Percentiles rank a stretch among this genome's conserved stretches.
Evolutionary conservation across 2,113 vertebrate genomes (phyloP).

Genomic region (Todiramphus saurophagus): DNA sequence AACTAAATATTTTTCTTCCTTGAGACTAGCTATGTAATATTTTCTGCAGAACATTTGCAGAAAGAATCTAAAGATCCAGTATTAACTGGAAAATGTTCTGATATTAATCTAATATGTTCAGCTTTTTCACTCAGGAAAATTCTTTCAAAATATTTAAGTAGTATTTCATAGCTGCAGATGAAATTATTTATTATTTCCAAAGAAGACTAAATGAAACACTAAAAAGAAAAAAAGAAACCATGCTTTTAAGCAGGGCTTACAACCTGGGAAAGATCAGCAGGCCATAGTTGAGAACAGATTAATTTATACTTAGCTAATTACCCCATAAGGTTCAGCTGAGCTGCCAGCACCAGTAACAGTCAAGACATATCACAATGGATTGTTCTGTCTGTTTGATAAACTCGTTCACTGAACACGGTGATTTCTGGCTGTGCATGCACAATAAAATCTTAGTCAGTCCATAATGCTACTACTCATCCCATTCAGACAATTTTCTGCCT

Average conservation of each 20-base stretch:
- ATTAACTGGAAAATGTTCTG: neutral
- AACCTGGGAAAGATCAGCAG: slow-evolving; percentile 5
- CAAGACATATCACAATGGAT: slow-evolving; percentile 37
- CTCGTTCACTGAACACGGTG: neutral
- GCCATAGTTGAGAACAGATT: slow-evolving; percentile 26
- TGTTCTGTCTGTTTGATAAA: slow-evolving; percentile 44
- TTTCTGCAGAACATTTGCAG: slow-evolving; percentile 44
- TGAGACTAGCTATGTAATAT: slow-evolving; percentile 29
- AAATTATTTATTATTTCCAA: neutral
- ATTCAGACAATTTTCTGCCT: neutral
- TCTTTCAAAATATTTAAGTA: slow-evolving; percentile 7
- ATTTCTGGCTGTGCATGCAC: slow-evolving; percentile 7
- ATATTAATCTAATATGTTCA: neutral
- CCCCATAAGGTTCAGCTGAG: slow-evolving; percentile 16
- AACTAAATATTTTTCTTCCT: slow-evolving; percentile 57
- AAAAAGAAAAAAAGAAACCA: neutral
- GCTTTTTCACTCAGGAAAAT: neutral
- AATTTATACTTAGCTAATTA: slow-evolving; percentile 64
- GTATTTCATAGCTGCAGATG: neutral
- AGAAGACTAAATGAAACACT: neutral
- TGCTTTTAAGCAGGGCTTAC: neutral
- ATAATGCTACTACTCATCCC: neutral
- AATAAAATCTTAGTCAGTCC: slow-evolving; percentile 18
- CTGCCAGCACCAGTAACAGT: slow-evolving; percentile 45
- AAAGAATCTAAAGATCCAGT: slow-evolving; percentile 10